A percentile compares a stretch with the other conserved stretches of the same genome.
Conservation (phyloP, 2,797 vertebrate genomes). For the Acestrorhynchus altus region DNA sequence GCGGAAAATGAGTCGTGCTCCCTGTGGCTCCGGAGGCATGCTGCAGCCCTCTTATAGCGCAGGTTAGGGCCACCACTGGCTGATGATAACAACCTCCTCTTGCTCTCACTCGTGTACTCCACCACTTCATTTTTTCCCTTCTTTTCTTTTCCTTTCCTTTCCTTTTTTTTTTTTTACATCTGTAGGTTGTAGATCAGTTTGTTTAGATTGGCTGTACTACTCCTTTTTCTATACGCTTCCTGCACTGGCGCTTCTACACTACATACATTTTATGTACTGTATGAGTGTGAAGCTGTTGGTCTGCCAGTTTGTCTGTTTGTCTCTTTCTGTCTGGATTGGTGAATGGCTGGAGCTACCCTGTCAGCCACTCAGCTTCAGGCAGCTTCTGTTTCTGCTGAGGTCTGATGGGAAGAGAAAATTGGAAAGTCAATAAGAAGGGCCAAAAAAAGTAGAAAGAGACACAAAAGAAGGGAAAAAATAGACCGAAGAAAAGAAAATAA, state of each 20-base stretch:
- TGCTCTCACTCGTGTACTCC: conserved; percentile 67
- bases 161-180: not conserved
- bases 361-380: conserved; percentile 72
- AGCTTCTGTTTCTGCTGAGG: conserved; percentile 70
- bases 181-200: not conserved
- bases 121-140: not conserved
- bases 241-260: not conserved
- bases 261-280: not conserved
- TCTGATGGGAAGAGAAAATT: conserved; percentile 76
- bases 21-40: conserved; percentile 74
- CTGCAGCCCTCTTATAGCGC: conserved; percentile 79
- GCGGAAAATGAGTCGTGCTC: conserved; percentile 78
- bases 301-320: conserved; percentile 10
- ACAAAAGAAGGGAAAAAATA: conserved; percentile 48
- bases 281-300: conserved; percentile 6
- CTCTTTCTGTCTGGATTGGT: conserved; percentile 39
- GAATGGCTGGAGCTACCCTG: conserved; percentile 46
- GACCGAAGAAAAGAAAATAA: conserved; percentile 72
- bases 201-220: not conserved
- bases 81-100: conserved; percentile 63
- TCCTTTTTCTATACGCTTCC: not conserved
- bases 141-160: not conserved
- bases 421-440: conserved; percentile 80
- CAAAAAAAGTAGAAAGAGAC: conserved; percentile 51
- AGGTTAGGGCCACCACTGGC: conserved; percentile 61